Percentiles rank a stretch among this genome's conserved stretches.
Conservation (phyloP, 2,888 invertebrate species). For the Synanthedon tipuliformis region DNA sequence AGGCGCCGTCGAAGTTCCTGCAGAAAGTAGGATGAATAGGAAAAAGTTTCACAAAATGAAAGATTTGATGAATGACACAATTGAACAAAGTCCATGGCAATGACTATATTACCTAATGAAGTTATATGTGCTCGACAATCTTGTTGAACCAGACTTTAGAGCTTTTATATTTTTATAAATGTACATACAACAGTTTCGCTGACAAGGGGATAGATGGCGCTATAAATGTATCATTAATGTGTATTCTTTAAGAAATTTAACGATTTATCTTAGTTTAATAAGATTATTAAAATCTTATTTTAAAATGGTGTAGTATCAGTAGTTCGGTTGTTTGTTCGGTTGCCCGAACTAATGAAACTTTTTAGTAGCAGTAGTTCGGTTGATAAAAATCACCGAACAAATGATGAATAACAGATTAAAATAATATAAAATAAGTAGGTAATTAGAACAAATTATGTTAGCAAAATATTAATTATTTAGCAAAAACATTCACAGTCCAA, state of each 20-base stretch:
- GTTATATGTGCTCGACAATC: constrained; percentile 48
- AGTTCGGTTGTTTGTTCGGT: no score
- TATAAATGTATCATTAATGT: no score
- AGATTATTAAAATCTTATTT: neutral
- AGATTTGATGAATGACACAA: constrained; percentile 37
- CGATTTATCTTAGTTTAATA: neutral
- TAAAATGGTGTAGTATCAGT: no score
- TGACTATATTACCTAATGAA: constrained; percentile 64
- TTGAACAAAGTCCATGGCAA: constrained; percentile 61
- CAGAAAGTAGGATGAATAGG: constrained; percentile 38
- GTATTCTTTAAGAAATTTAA: no score
- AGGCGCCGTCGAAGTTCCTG: constrained; percentile 13
- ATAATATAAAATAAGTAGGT: neutral
- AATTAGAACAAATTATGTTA: neutral
- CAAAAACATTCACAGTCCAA: constrained; percentile 24
- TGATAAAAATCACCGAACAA: no score
- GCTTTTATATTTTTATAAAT: constrained; percentile 43
- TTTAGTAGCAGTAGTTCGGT: no score
- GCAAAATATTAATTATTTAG: neutral
- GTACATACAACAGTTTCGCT: neutral
- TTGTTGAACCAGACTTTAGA: constrained; percentile 49
- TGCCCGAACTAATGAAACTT: no score
- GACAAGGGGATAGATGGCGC: no score
- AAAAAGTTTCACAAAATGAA: constrained; percentile 45
- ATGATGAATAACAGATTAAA: neutral